Evolutionary conservation across 1,140 invertebrate species (phyloP).

Genomic region (Diorhabda sublineata): DNA sequence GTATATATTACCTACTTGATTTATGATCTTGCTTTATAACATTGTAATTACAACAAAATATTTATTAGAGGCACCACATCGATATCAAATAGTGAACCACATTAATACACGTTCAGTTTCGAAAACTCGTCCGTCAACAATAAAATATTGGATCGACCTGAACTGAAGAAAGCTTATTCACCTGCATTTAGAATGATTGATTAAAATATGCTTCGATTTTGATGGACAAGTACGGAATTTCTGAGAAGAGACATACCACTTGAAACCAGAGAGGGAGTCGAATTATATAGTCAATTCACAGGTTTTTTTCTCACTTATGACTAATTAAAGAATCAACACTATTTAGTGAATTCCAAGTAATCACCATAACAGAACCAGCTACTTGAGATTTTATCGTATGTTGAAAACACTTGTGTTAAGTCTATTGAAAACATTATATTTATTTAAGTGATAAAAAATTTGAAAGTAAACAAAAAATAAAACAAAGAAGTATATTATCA

Average conservation of each 20-base stretch:
- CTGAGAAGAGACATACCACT: not conserved
- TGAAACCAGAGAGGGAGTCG: not conserved
- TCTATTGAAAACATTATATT: too few relatives aligned
- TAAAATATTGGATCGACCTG: not conserved
- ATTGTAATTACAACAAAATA: not conserved
- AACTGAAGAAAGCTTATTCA: not conserved
- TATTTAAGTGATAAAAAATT: too few relatives aligned
- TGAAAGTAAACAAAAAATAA: too few relatives aligned
- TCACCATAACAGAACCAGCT: too few relatives aligned
- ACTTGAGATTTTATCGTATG: too few relatives aligned
- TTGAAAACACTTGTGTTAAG: too few relatives aligned
- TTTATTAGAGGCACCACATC: not conserved
- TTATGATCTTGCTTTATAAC: not conserved
- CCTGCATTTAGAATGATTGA: not conserved
- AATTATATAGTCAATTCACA: too few relatives aligned
- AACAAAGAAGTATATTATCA: too few relatives aligned
- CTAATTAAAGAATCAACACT: too few relatives aligned
- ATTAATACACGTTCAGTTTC: not conserved
- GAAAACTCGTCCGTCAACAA: not conserved
- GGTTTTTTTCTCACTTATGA: too few relatives aligned
- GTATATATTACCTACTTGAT: not conserved
- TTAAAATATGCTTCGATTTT: conserved; percentile 3
- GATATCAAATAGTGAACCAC: conserved; percentile 2
- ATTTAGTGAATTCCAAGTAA: too few relatives aligned
- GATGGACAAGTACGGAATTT: not conserved